Percentiles rank a stretch among this genome's conserved stretches.
These are phyloP conservation scores for Goniozus legneri DNA, from an alignment of 1,140 invertebrate species.

Conservation along the genomic window DNA sequence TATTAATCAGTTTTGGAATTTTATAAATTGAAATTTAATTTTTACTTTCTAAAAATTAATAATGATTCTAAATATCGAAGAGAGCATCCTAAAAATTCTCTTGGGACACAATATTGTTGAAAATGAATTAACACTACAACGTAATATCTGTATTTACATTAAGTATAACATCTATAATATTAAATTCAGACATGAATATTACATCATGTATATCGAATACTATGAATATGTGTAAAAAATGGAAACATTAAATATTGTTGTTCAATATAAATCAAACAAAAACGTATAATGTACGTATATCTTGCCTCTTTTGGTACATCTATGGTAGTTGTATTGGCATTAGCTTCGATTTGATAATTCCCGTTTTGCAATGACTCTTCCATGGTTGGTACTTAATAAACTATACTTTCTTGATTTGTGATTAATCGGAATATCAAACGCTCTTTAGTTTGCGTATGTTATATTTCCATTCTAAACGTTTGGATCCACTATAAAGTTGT, in stretches of 20 bases:
- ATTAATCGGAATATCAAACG: too few relatives aligned
- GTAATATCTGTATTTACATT: not conserved
- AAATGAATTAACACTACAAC: not conserved
- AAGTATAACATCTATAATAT: not conserved
- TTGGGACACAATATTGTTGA: too few relatives aligned
- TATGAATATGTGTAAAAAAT: not conserved
- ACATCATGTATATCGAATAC: not conserved
- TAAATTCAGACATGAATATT: not conserved
- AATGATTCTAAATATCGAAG: too few relatives aligned
- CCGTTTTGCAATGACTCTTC: conserved; percentile 46
- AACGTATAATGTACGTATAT: not conserved
- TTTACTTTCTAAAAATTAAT: too few relatives aligned
- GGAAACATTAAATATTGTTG: not conserved
- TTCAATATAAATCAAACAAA: not conserved
- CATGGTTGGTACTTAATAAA: too few relatives aligned
- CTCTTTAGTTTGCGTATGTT: too few relatives aligned
- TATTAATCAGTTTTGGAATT: not conserved
- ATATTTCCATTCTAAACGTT: too few relatives aligned
- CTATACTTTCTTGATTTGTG: too few relatives aligned
- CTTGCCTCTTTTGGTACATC: conserved; percentile 42
- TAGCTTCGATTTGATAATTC: conserved; percentile 35
- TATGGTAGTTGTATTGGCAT: conserved; percentile 28
- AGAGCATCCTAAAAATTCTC: too few relatives aligned
- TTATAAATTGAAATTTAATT: not conserved
- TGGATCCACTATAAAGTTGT: too few relatives aligned